These are phyloP conservation scores for Leptocoma aspasia DNA, from an alignment of 2,113 vertebrate species.

Conservation along the genomic window DNA sequence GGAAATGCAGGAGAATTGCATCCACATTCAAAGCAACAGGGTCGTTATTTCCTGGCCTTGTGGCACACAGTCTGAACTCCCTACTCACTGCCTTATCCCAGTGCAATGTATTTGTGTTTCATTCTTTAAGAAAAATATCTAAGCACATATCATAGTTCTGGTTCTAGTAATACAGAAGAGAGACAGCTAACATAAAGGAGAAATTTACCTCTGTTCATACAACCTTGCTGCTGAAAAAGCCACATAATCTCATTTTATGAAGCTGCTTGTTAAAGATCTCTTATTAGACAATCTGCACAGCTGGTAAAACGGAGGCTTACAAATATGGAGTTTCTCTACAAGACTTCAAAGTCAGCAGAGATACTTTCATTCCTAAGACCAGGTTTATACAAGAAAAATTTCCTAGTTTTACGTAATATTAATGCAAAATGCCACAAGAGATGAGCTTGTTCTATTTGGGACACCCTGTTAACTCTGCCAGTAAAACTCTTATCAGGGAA, in stretches of 20 bases:
- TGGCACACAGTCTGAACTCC: neutral
- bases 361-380: neutral
- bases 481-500: neutral
- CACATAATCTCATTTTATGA: neutral
- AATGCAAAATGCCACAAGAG: neutral
- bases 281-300: neutral
- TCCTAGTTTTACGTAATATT: neutral
- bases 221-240: neutral
- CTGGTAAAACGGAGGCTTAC: neutral
- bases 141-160: neutral
- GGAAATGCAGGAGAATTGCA: neutral
- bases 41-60: neutral
- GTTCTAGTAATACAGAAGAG: neutral
- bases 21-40: neutral
- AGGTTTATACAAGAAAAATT: neutral
- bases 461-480: neutral
- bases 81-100: neutral
- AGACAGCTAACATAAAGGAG: neutral
- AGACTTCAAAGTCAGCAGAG: neutral
- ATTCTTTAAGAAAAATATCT: neutral
- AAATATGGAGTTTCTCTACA: neutral
- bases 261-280: neutral
- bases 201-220: neutral
- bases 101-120: neutral
- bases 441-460: neutral